Evolutionary conservation across 2,888 invertebrate species (phyloP).

Genomic region (Mycalesis mineus): DNA sequence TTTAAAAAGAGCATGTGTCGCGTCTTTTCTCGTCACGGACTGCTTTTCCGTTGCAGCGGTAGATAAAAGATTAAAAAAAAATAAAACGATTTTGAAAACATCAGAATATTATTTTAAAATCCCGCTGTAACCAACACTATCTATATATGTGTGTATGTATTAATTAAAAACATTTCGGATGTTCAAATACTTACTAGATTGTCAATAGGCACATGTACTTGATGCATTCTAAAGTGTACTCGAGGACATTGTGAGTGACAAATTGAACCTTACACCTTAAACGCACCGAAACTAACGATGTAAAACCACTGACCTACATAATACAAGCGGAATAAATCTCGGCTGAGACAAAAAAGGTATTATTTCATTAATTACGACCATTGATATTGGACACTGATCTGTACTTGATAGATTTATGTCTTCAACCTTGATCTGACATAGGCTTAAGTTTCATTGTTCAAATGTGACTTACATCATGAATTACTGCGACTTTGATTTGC

Average conservation of each 20-base stretch:
- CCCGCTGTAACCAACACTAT: too few relatives aligned
- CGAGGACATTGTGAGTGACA: neutral
- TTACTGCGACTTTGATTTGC: constrained; percentile 10
- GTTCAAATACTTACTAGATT: too few relatives aligned
- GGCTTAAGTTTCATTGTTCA: constrained; percentile 29
- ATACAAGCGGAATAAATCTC: constrained; percentile 65
- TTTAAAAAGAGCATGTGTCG: too few relatives aligned
- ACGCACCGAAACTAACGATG: constrained; percentile 38
- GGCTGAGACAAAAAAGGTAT: constrained; percentile 56
- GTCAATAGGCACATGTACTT: too few relatives aligned
- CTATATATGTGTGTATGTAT: too few relatives aligned
- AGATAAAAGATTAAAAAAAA: too few relatives aligned
- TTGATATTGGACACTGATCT: constrained; percentile 32
- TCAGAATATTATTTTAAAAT: too few relatives aligned
- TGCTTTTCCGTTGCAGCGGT: too few relatives aligned
- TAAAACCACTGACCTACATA: constrained; percentile 65
- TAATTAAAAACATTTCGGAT: too few relatives aligned
- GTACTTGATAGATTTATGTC: constrained; percentile 34
- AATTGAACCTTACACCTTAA: neutral
- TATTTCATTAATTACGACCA: constrained; percentile 37
- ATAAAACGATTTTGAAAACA: too few relatives aligned
- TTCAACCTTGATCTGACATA: constrained; percentile 37
- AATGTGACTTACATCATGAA: constrained; percentile 14
- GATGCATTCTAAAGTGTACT: constrained; percentile 2
- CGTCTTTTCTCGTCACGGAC: too few relatives aligned